A percentile compares a stretch with the other conserved stretches of the same genome.
These are phyloP conservation scores for Hybognathus amarus DNA, from an alignment of 2,797 vertebrate species.

Conservation along the genomic window DNA sequence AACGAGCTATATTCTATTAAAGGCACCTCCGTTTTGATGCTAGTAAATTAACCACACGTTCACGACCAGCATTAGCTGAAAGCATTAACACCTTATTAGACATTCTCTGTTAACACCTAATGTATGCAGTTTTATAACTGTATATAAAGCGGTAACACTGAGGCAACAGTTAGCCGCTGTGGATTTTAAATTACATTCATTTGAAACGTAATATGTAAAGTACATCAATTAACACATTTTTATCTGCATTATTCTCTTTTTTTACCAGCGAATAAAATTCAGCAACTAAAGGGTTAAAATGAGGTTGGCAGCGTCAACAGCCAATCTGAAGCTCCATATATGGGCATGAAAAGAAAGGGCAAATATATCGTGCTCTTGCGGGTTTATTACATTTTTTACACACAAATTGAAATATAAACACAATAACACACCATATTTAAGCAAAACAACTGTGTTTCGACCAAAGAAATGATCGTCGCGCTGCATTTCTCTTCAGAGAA, in stretches of 20 bases:
- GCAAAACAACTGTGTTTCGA: conserved; percentile 2
- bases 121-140: neutral
- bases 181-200: neutral
- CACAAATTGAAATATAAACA: neutral
- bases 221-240: neutral
- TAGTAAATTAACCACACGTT: neutral
- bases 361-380: conserved; percentile 58
- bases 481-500: conserved; percentile 58
- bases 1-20: neutral
- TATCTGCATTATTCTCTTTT: neutral
- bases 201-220: neutral
- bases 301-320: conserved; percentile 73
- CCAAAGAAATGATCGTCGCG: conserved; percentile 36
- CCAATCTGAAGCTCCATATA: conserved; percentile 84
- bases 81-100: neutral
- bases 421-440: conserved; percentile 26
- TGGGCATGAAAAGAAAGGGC: conserved; percentile 75
- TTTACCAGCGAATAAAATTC: conserved; percentile 51
- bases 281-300: conserved; percentile 79
- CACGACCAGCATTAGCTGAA: neutral
- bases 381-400: conserved; percentile 15
- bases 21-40: neutral
- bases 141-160: neutral
- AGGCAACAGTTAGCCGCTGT: neutral
- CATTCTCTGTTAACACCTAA: neutral